A percentile compares a stretch with the other conserved stretches of the same genome.
Conservation (phyloP, 2,888 invertebrate species). For the Orthosia incerta region DNA sequence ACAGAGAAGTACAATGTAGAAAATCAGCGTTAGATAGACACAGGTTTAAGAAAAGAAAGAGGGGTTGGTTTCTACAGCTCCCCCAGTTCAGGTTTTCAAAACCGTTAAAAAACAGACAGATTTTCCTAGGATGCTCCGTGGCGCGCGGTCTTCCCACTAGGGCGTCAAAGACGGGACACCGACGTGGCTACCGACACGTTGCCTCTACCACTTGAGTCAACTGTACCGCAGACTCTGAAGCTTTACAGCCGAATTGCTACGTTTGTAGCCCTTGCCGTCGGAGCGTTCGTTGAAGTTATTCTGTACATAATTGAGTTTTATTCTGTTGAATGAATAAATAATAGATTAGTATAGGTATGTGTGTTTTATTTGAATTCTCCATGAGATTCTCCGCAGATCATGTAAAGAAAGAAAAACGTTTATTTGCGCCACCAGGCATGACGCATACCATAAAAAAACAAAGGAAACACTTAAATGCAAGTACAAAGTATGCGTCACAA, state of each 20-base stretch:
- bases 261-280: slow-evolving; percentile 73
- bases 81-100: neutral
- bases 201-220: neutral
- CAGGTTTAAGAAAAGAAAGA: too few species aligned
- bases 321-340: slow-evolving; percentile 29
- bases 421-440: too few species aligned
- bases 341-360: neutral
- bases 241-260: slow-evolving; percentile 79
- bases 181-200: slow-evolving; percentile 39
- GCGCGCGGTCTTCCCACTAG: slow-evolving; percentile 72
- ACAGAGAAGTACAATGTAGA: too few species aligned
- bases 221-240: slow-evolving; percentile 68
- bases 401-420: too few species aligned
- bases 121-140: slow-evolving; percentile 77
- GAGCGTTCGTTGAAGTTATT: slow-evolving; percentile 79
- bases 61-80: too few species aligned
- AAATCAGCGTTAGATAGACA: too few species aligned
- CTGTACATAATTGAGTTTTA: slow-evolving; percentile 78
- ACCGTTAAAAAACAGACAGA: neutral
- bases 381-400: neutral
- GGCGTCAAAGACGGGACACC: slow-evolving; percentile 70
- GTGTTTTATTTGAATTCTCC: slow-evolving; percentile 16
- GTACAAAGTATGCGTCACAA: too few species aligned
- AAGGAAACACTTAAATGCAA: too few species aligned
- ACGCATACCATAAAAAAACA: too few species aligned